A percentile compares a stretch with the other conserved stretches of the same genome.
Conservation (phyloP, 2,888 invertebrate genomes). For the Hoplodrina blanda region DNA sequence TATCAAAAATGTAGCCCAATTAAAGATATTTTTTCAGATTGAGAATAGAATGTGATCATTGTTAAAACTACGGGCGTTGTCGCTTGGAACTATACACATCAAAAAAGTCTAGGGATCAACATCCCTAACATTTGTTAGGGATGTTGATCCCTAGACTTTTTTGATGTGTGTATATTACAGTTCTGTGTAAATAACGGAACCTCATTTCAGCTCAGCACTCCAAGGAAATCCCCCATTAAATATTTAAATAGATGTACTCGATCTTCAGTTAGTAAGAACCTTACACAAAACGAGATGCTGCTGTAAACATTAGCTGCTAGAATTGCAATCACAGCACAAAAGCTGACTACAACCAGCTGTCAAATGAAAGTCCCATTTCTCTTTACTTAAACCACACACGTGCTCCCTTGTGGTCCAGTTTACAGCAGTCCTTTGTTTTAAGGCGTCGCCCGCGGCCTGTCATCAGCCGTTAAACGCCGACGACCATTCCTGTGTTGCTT, state of each 20-base stretch:
- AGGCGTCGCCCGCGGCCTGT: constrained; percentile 81
- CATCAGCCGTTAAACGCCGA: constrained; percentile 83
- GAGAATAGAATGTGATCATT: too few relatives aligned
- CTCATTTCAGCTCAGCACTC: background rate
- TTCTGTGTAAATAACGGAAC: background rate
- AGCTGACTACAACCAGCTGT: constrained; percentile 15
- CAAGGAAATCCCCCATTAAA: background rate
- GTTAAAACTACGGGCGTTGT: too few relatives aligned
- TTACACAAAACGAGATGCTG: background rate
- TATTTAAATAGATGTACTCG: background rate
- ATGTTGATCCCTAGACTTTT: too few relatives aligned
- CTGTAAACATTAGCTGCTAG: background rate
- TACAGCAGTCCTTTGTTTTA: constrained; percentile 83
- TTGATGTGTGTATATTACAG: too few relatives aligned
- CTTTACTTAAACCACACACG: constrained; percentile 64
- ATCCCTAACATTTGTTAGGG: too few relatives aligned
- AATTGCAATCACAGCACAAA: background rate
- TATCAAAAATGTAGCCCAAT: too few relatives aligned
- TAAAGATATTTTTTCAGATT: too few relatives aligned
- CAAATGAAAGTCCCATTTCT: constrained; percentile 35
- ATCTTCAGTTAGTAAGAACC: background rate
- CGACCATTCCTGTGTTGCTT: constrained; percentile 75
- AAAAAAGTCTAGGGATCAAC: too few relatives aligned
- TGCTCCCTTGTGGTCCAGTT: constrained; percentile 80
- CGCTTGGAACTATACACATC: too few relatives aligned